Conservation (phyloP, 2,113 vertebrate species). For the Elanoides forficatus region DNA sequence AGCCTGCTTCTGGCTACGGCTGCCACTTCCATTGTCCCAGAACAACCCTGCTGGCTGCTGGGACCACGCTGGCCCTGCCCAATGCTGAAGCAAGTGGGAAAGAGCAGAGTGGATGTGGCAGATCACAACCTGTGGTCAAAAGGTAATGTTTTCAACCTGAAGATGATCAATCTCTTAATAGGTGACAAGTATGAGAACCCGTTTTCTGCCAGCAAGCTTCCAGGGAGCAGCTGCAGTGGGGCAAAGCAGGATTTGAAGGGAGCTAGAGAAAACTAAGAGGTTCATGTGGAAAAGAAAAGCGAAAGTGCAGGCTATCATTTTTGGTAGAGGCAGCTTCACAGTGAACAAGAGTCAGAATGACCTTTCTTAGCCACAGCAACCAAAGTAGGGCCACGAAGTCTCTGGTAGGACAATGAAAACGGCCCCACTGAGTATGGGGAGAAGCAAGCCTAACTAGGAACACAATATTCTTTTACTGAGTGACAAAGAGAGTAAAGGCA, state of each 20-base stretch:
- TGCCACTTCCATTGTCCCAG: not conserved
- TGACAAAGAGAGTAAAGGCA: not conserved
- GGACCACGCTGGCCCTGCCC: not conserved
- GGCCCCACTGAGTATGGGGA: not conserved
- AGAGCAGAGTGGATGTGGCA: not conserved
- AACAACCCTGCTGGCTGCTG: not conserved
- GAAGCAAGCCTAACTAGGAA: not conserved
- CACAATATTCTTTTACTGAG: not conserved
- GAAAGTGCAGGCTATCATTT: not conserved
- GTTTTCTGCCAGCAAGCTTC: not conserved
- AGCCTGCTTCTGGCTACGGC: not conserved
- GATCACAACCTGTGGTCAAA: not conserved
- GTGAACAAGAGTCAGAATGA: not conserved
- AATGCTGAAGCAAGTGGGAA: rapidly evolving
- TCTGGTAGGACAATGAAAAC: not conserved
- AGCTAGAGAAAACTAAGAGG: not conserved
- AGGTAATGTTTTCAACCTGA: not conserved
- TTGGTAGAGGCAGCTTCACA: not conserved
- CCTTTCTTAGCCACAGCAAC: not conserved
- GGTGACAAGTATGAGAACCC: rapidly evolving
- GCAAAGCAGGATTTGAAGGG: not conserved
- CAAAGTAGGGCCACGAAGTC: not conserved
- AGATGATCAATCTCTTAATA: not conserved
- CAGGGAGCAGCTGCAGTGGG: not conserved
- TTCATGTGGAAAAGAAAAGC: not conserved